Evolutionary conservation across 2,888 invertebrate species (phyloP).

Genomic region (Linnaemya vulpina): DNA sequence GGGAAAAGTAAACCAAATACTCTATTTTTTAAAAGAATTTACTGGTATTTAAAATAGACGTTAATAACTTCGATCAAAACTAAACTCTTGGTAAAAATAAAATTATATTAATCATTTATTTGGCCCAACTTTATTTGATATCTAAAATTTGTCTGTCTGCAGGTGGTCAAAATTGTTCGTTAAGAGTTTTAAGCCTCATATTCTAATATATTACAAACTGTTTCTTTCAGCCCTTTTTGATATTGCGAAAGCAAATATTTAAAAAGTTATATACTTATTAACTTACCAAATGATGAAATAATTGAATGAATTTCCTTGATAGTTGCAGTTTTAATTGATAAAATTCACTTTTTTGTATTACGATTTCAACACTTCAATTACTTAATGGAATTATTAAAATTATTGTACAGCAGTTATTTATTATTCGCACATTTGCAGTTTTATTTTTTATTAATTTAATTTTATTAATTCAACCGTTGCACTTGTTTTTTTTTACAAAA

Average conservation of each 20-base stretch:
- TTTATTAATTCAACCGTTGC: constrained; percentile 44
- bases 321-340: constrained; percentile 12
- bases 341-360: constrained; percentile 15
- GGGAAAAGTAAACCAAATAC: too few relatives aligned
- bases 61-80: too few relatives aligned
- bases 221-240: too few relatives aligned
- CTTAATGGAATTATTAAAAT: constrained; percentile 27
- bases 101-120: too few relatives aligned
- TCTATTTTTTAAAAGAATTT: too few relatives aligned
- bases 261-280: not conserved
- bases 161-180: too few relatives aligned
- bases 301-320: constrained; percentile 3
- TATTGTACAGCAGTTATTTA: not conserved
- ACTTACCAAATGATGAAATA: constrained; percentile 34
- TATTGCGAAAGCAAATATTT: not conserved
- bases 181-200: too few relatives aligned
- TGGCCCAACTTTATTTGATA: too few relatives aligned
- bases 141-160: too few relatives aligned
- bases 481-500: constrained; percentile 49
- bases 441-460: constrained; percentile 16
- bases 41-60: too few relatives aligned
- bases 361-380: constrained; percentile 33
- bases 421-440: constrained; percentile 12
- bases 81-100: too few relatives aligned
- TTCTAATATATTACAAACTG: too few relatives aligned